These are phyloP conservation scores for Oikopleura dioica DNA, from an alignment of 23 tunicate genomes.

Conservation along the genomic window DNA sequence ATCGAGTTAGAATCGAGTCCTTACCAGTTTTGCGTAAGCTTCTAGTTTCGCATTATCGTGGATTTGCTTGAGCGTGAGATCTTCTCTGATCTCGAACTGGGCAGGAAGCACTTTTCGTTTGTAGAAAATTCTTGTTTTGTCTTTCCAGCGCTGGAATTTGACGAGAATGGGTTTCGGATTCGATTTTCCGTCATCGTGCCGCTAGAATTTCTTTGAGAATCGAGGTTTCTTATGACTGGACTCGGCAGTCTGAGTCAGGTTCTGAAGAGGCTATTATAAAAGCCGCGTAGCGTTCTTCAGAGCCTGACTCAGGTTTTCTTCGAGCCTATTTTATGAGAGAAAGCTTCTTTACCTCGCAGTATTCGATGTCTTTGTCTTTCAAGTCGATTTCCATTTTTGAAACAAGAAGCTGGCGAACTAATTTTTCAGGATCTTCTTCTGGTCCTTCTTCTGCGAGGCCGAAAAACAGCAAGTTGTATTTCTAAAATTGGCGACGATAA, in stretches of 20 bases:
- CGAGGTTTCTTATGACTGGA: too few species aligned
- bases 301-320: too few species aligned
- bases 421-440: slow-evolving; percentile 14
- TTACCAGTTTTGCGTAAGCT: slow-evolving; percentile 14
- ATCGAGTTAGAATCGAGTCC: too few species aligned
- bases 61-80: slow-evolving; percentile 30
- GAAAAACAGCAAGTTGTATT: slow-evolving; percentile 25
- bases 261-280: too few species aligned
- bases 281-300: too few species aligned
- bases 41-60: slow-evolving; percentile 14
- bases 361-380: slow-evolving; percentile 19
- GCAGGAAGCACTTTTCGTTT: slow-evolving; percentile 25
- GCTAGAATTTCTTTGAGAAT: neutral
- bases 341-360: slow-evolving; percentile 3
- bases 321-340: too few species aligned
- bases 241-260: too few species aligned
- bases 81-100: slow-evolving; percentile 26
- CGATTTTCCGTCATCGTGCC: neutral
- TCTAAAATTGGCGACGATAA: too few species aligned
- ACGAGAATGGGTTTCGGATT: slow-evolving; percentile 31
- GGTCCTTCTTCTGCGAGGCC: slow-evolving; percentile 31
- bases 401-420: slow-evolving; percentile 19
- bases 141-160: slow-evolving; percentile 40
- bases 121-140: slow-evolving; percentile 24
- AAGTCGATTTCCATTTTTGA: slow-evolving; percentile 17